Evolutionary conservation across 64 coral and sea anemone genomes (phyloP), one percentile per base, ranked within the genome.

Genomic region (Stichodactyla mertensii): DNA sequence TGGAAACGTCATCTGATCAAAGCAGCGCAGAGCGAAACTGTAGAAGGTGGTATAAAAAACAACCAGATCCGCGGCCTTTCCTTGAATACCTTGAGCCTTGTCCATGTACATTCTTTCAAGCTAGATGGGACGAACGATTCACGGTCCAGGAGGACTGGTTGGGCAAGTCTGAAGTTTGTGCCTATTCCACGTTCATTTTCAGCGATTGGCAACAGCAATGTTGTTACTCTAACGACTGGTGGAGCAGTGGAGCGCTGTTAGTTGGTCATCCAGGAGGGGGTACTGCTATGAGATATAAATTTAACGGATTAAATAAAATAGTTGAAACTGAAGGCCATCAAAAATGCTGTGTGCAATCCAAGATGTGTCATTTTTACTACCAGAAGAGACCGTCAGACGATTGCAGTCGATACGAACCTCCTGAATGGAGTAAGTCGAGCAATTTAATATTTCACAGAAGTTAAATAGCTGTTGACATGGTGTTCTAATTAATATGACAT

Each of bases 261-360:
- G 54, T 92, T 45, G 85, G 85, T 7, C 64, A 51, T 79, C 90
- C 85, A 80, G 16, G 55, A 6, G 90, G 85, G 15, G 90, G 90
- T 0, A 55, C 31, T 36, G 31, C 31, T 36, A 36, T 36, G 31
- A 36, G 31, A 36, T 36, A 36, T 36, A 2, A 36, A 36, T 36
- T 2, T 36, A 36, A 36, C 31, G 31, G 31, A 36, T 36, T 36
- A 36, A 36, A 36, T 36, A 36, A 36, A 36, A 36, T 36, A 36
- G 31, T 36, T 36, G 2, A 36, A 36, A 36, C 31, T 36, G 31
- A 36, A 1, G 88, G 59, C 51, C 64, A 82, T 54, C 16, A 89
- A 10, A 52, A 52, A 16, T 89, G 78, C 24, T 89, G 88, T 52
- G 78, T 64, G 9, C 56, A 83, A 18, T 52, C 88, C 19, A 82